Evolutionary conservation across 2,888 invertebrate genomes (phyloP), one percentile per base, ranked within the genome.

Genomic region (Netelia virgata): DNA sequence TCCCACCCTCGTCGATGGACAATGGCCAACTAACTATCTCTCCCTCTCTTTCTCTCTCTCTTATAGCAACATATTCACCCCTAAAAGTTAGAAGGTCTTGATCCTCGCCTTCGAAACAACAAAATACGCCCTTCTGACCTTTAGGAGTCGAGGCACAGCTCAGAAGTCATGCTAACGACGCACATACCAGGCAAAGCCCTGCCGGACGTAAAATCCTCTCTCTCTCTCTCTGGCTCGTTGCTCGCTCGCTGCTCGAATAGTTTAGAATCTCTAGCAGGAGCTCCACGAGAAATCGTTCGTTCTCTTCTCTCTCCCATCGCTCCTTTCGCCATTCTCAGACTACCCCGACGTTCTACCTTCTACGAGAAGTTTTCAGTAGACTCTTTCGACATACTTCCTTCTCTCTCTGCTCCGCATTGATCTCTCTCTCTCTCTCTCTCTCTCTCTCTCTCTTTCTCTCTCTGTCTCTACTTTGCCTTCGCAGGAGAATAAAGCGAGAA

Each of bases 1-100:
- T 68, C 73, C 80, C 73, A 74, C 73, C 68, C 80, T 80, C 80
- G 23, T 74, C 73, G 79, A 73, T 66, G 68, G 80, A 80, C 80
- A 80, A 80, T 80, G 73, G 72, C 59, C 59, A 57, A 20, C 55
- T 74, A 59, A 28, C 43, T 36, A 47, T 68, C 57, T 47, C 16
- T 16, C 47, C 6, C 23, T 63, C 20, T 43, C 57, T 66, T n/a
- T 47, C 2, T 41, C 20, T 55, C 18, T 23, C 18, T 20, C 9
- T 61, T 18, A 57, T 18, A 16, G 18, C 9, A 6, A 16, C 18
- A 14, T 14, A 14, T 11, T 47, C 47, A 47, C 47, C 47, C 11
- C 47, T 47, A 47, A 47, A 47, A 47, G 10, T 47, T 11, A 47
- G 14, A 47, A 47, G 47, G 47, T 47, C 10, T 10, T 10, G 14